These are phyloP conservation scores for Agonum fuliginosum DNA, from an alignment of 2,888 invertebrate species.

Conservation along the genomic window DNA sequence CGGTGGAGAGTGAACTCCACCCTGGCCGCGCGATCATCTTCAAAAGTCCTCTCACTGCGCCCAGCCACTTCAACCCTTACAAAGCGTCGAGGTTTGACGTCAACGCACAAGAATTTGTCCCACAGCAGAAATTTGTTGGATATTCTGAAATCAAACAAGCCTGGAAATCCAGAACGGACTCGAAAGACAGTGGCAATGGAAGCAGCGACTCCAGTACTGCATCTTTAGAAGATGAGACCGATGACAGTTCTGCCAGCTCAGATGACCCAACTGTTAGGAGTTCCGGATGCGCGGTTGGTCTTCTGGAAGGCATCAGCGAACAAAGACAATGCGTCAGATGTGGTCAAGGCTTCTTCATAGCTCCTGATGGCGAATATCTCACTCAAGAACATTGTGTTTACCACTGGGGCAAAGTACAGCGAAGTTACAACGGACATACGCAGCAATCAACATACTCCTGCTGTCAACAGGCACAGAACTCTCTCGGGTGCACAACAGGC, in stretches of 20 bases:
- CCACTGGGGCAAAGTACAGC: constrained; percentile 89
- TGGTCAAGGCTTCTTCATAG: constrained; percentile 82
- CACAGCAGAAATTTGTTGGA: constrained; percentile 66
- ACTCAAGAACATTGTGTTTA: constrained; percentile 86
- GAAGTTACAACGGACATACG: constrained; percentile 65
- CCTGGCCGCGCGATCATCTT: constrained; percentile 80
- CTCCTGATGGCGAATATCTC: constrained; percentile 82
- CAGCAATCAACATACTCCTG: constrained; percentile 76
- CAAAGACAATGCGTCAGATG: constrained; percentile 84
- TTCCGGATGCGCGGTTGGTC: constrained; percentile 42
- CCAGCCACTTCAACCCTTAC: constrained; percentile 50
- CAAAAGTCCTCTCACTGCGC: constrained; percentile 69
- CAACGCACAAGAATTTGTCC: constrained; percentile 82
- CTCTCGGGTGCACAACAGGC: constrained; percentile 80
- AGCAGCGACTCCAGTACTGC: constrained; percentile 61
- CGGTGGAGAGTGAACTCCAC: constrained; percentile 78
- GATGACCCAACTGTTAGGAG: constrained; percentile 64
- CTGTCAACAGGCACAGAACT: constrained; percentile 75
- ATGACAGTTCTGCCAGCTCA: constrained; percentile 76
- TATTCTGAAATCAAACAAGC: constrained; percentile 60
- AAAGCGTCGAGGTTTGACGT: constrained; percentile 74
- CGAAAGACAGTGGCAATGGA: constrained; percentile 13
- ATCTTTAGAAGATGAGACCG: constrained; percentile 67
- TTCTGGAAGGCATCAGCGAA: constrained; percentile 60
- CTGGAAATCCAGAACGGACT: constrained; percentile 13